These are phyloP conservation scores for Drosophila sp. DNA, from an alignment of 1,140 invertebrate genomes.

Conservation along the genomic window DNA sequence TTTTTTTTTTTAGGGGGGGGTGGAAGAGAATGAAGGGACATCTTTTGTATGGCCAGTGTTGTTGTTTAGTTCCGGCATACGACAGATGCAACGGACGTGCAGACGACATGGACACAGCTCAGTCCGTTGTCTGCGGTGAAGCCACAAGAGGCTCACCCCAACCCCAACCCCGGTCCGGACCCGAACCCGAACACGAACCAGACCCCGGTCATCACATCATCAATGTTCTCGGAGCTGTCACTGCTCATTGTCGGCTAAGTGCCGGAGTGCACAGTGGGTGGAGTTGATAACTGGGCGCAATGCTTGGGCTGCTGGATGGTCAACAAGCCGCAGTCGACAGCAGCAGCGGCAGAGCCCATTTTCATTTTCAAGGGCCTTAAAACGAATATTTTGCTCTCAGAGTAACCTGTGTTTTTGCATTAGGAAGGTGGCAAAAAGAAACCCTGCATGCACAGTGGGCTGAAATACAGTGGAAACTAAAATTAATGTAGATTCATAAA, in stretches of 20 bases:
- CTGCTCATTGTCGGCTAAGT: slow-evolving; percentile 80
- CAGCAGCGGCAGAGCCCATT: slow-evolving; percentile 54
- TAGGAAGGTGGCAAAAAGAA: slow-evolving; percentile 58
- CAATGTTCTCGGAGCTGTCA: slow-evolving; percentile 59
- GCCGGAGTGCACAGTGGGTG: slow-evolving; percentile 39
- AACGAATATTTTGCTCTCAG: slow-evolving; percentile 69
- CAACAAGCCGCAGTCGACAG: slow-evolving; percentile 50
- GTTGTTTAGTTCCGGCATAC: slow-evolving; percentile 78
- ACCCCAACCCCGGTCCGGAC: background rate
- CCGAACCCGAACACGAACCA: too few relatives aligned
- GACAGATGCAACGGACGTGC: slow-evolving; percentile 79
- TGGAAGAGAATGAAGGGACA: slow-evolving; percentile 3
- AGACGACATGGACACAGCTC: slow-evolving; percentile 15
- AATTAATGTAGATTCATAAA: too few relatives aligned
- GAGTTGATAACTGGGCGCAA: slow-evolving; percentile 13
- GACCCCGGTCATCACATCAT: slow-evolving; percentile 1
- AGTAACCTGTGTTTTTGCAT: slow-evolving; percentile 55
- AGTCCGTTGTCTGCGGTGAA: slow-evolving; percentile 45
- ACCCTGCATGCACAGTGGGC: slow-evolving; percentile 62
- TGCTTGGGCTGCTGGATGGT: slow-evolving; percentile 8
- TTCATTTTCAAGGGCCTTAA: slow-evolving; percentile 78
- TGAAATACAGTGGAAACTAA: background rate
- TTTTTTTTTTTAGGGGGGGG: background rate
- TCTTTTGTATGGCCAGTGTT: slow-evolving; percentile 42
- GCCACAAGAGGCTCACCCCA: slow-evolving; percentile 70